phyloP scores from a whole-genome alignment of 2,797 vertebrate species.

The Diplodus puntazzo region DNA sequence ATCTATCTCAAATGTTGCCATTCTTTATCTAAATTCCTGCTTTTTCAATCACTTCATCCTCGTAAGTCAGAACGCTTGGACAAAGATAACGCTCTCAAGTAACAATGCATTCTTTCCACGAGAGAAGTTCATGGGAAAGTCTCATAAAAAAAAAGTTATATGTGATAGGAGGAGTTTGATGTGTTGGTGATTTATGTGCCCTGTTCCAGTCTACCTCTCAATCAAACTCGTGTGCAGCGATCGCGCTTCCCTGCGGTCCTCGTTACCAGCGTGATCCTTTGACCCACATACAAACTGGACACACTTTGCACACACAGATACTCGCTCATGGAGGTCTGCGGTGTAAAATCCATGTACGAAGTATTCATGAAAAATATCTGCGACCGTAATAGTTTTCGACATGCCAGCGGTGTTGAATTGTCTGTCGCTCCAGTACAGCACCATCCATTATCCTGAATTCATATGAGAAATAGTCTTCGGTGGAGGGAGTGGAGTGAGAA shows the following conservation, averaged over 20 bases:
- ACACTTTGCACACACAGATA: constrained; percentile 7
- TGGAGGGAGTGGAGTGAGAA: constrained; percentile 38
- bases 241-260: constrained; percentile 52
- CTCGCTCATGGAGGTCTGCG: constrained; percentile 10
- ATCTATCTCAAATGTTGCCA: background rate
- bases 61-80: background rate
- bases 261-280: constrained; percentile 66
- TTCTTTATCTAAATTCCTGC: background rate
- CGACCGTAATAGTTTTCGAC: constrained; percentile 33
- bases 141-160: constrained; percentile 64
- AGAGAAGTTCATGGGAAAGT: constrained; percentile 50
- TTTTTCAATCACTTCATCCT: constrained; percentile 11
- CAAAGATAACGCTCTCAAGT: constrained; percentile 33
- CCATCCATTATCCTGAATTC: constrained; percentile 55
- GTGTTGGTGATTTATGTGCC: constrained; percentile 52
- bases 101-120: constrained; percentile 30
- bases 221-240: constrained; percentile 62
- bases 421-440: constrained; percentile 43
- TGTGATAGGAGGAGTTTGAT: constrained; percentile 40
- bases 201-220: constrained; percentile 56
- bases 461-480: constrained; percentile 56
- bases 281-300: constrained; percentile 59
- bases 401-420: constrained; percentile 35
- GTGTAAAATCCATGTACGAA: constrained; percentile 31
- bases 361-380: constrained; percentile 54